A percentile compares a stretch with the other conserved stretches of the same genome.
Evolutionary conservation across 2,797 vertebrate genomes (phyloP).

Genomic region (Pangasius krempfi): DNA sequence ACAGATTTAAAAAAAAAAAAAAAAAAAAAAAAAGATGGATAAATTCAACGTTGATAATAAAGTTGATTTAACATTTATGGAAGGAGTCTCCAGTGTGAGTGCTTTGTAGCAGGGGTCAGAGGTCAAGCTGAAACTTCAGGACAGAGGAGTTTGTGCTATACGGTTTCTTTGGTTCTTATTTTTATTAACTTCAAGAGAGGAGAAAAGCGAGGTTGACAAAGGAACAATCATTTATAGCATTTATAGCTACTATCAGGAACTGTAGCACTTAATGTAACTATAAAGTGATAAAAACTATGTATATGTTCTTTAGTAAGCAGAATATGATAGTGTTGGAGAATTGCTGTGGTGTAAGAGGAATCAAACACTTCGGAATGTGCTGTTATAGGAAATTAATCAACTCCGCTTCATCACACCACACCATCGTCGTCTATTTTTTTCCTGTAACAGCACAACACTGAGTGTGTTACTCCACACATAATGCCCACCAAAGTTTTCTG

Average conservation of each 20-base stretch:
- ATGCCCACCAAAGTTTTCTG: conserved; percentile 16
- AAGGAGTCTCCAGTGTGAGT: background rate
- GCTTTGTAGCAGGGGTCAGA: background rate
- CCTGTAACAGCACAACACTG: background rate
- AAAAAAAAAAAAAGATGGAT: too few relatives aligned
- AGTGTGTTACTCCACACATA: background rate
- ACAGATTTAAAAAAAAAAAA: too few relatives aligned
- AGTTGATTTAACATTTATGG: too few relatives aligned
- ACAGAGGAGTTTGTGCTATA: background rate
- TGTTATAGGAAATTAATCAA: background rate
- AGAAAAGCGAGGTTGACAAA: background rate
- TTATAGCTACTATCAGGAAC: background rate
- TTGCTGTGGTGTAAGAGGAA: background rate
- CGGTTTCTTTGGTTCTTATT: background rate
- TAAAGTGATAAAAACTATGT: background rate
- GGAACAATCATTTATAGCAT: too few relatives aligned
- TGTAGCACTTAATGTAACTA: background rate
- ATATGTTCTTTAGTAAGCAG: background rate
- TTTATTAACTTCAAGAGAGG: background rate
- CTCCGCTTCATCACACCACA: background rate
- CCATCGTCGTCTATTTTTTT: background rate
- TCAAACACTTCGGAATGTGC: background rate
- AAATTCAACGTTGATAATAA: too few relatives aligned
- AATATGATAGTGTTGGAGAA: background rate
- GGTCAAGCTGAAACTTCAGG: too few relatives aligned